phyloP scores from a whole-genome alignment of 1,140 invertebrate species.

The Stegodyphus dumicola region DNA sequence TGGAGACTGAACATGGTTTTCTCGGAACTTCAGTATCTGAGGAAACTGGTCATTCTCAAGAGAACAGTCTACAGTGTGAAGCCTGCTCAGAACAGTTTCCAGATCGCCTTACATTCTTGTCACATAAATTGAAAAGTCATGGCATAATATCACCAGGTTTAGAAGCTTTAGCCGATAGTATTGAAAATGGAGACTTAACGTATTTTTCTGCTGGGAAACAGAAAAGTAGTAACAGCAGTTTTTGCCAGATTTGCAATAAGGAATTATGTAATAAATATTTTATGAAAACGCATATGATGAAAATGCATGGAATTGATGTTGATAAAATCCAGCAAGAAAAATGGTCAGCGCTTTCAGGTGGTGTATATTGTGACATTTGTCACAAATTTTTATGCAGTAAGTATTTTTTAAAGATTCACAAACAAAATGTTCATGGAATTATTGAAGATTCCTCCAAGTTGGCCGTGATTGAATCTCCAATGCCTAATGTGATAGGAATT shows the following conservation, averaged over 20 bases:
- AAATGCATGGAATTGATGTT: conserved; percentile 98
- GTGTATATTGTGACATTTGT: conserved; percentile 95
- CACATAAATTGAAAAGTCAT: conserved; percentile 49
- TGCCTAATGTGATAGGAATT: not conserved
- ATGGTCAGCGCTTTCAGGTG: conserved; percentile 80
- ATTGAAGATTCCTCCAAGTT: conserved; percentile 73
- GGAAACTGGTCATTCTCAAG: not conserved
- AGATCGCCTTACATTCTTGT: conserved; percentile 12
- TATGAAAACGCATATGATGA: conserved; percentile 99
- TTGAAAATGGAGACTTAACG: conserved; percentile 30
- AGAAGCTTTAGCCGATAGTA: conserved; percentile 16
- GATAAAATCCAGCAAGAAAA: conserved; percentile 65
- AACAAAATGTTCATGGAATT: conserved; percentile 97
- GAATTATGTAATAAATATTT: conserved; percentile 99
- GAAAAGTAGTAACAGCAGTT: conserved; percentile 75
- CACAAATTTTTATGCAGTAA: conserved; percentile 98
- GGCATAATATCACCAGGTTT: conserved; percentile 31
- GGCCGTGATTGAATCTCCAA: conserved; percentile 6
- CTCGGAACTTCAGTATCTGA: conserved; percentile 12
- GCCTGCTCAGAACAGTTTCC: conserved; percentile 42
- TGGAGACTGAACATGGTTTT: conserved; percentile 36
- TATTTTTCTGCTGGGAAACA: not conserved
- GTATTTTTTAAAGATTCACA: conserved; percentile 96
- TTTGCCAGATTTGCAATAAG: conserved; percentile 99
- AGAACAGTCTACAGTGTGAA: conserved; percentile 14